Evolutionary conservation across 1,140 invertebrate species (phyloP).

Genomic region (Zophobas morio): DNA sequence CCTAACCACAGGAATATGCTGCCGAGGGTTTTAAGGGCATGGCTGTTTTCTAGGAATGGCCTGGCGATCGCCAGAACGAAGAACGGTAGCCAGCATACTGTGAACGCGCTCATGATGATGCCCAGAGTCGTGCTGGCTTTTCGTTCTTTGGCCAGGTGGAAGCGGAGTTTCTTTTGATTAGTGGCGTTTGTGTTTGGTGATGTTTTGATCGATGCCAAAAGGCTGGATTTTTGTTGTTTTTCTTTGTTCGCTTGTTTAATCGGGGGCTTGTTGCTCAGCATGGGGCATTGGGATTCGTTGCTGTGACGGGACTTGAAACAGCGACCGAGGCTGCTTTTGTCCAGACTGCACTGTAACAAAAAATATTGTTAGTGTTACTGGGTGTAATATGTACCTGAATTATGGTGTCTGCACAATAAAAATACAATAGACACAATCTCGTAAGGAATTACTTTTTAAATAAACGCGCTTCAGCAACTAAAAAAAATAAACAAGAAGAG

Average conservation of each 20-base stretch:
- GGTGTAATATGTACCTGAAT: too few relatives aligned
- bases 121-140: conserved; percentile 97
- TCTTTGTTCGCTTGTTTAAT: conserved; percentile 66
- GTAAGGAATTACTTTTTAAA: too few relatives aligned
- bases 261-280: conserved; percentile 70
- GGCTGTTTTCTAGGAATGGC: conserved; percentile 82
- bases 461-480: too few relatives aligned
- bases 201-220: conserved; percentile 65
- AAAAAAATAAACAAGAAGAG: too few relatives aligned
- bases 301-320: conserved; percentile 77
- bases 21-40: conserved; percentile 81
- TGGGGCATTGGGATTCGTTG: conserved; percentile 83
- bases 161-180: conserved; percentile 83
- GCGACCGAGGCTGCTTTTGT: conserved; percentile 71
- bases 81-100: conserved; percentile 97
- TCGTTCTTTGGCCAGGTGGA: conserved; percentile 89
- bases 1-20: conserved; percentile 90
- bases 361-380: conserved; percentile 43
- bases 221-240: conserved; percentile 53
- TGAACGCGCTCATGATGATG: conserved; percentile 98
- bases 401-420: too few relatives aligned
- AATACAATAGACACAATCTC: too few relatives aligned
- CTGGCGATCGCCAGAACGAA: conserved; percentile 92
- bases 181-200: conserved; percentile 68
- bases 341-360: conserved; percentile 78